Evolutionary conservation across 35 echinoderm and acorn worm genomes (phyloP).

Genomic region (Lytechinus pictus): DNA sequence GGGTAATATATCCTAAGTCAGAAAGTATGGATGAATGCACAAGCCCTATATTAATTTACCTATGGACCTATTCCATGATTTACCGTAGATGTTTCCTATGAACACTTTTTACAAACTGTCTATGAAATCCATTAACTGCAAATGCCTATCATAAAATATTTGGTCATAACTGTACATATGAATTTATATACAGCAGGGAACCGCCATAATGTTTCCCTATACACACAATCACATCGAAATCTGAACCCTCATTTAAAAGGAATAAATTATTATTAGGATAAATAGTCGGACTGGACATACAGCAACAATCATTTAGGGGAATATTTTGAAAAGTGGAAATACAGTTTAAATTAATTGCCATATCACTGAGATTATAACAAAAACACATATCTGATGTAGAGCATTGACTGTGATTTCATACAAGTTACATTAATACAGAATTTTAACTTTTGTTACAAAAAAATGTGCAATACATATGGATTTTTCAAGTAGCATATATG

Average conservation of each 20-base stretch:
- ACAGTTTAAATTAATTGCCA: neutral
- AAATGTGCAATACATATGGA: no score
- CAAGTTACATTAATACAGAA: no score
- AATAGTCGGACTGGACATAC: neutral
- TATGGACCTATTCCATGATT: no score
- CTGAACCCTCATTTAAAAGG: neutral
- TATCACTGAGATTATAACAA: neutral
- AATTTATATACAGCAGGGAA: neutral
- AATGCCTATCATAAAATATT: neutral
- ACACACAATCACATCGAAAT: neutral
- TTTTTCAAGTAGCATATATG: no score
- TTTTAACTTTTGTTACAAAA: no score
- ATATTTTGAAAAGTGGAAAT: neutral
- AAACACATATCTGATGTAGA: no score
- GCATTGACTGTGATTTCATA: no score
- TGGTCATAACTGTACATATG: neutral
- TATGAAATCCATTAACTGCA: neutral
- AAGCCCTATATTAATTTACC: neutral
- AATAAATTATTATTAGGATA: neutral
- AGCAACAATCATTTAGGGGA: neutral
- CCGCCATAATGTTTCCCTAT: neutral
- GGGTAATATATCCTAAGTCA: neutral
- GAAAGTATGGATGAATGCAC: neutral
- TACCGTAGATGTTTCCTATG: neutral
- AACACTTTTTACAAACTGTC: neutral